These are phyloP conservation scores for Gnathonemus longibarbis DNA, from an alignment of 2,113 vertebrate genomes.

Conservation along the genomic window DNA sequence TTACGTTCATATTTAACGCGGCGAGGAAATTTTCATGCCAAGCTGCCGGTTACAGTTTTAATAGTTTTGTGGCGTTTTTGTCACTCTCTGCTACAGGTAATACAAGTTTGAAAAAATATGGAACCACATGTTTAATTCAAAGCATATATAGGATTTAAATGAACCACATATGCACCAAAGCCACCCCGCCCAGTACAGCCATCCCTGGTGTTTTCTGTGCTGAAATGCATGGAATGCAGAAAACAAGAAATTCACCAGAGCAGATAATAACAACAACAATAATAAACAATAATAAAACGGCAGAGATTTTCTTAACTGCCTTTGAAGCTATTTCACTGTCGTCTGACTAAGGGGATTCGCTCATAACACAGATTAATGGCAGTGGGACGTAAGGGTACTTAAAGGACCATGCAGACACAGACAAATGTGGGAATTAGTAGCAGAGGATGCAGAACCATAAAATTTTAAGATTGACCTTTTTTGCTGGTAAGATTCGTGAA, in stretches of 20 bases:
- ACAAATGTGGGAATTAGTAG: not conserved
- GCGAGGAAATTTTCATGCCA: not conserved
- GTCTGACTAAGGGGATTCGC: not conserved
- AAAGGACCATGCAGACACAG: not conserved
- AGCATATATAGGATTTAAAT: not conserved
- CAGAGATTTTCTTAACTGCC: not conserved
- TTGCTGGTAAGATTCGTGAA: not conserved
- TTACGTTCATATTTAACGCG: not conserved
- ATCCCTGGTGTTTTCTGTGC: not conserved
- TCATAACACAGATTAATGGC: not conserved
- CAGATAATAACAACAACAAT: not conserved
- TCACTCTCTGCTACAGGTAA: not conserved
- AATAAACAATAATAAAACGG: not conserved
- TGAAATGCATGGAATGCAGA: not conserved
- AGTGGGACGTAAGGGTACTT: not conserved
- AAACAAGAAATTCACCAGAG: not conserved
- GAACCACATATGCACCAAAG: not conserved
- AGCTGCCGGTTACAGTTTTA: not conserved
- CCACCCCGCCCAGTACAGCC: not conserved
- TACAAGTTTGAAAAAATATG: not conserved
- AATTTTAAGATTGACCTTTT: not conserved
- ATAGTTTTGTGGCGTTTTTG: not conserved
- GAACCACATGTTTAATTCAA: not conserved
- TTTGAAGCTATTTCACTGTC: not conserved
- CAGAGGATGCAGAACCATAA: not conserved